Evolutionary conservation across 2,888 invertebrate species (phyloP).

Genomic region (Scaptomyza flava): DNA sequence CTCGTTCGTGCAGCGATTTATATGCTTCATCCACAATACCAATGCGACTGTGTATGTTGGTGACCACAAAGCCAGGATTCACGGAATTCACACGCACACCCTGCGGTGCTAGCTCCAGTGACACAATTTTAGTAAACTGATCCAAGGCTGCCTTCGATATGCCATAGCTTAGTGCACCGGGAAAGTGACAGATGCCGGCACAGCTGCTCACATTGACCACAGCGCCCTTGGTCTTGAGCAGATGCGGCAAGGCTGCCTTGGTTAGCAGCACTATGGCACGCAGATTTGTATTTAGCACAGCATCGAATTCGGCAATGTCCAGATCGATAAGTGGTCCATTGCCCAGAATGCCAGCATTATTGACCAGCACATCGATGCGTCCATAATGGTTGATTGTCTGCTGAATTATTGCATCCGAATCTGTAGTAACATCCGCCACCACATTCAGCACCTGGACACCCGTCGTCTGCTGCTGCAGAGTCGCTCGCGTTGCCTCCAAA

Average conservation of each 20-base stretch:
- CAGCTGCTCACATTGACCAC: conserved; percentile 98
- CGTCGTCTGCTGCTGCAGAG: conserved; percentile 58
- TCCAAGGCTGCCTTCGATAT: conserved; percentile 97
- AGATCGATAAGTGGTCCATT: conserved; percentile 92
- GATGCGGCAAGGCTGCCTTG: conserved; percentile 92
- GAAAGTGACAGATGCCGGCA: conserved; percentile 93
- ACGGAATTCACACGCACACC: conserved; percentile 95
- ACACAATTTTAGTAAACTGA: conserved; percentile 94
- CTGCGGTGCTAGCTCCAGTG: conserved; percentile 91
- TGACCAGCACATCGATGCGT: conserved; percentile 90
- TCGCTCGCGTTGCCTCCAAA: conserved; percentile 86
- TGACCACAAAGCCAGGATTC: conserved; percentile 95
- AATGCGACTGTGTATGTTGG: conserved; percentile 91
- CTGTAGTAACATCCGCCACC: conserved; percentile 87
- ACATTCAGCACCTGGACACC: conserved; percentile 83
- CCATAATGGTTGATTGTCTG: conserved; percentile 88
- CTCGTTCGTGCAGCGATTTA: conserved; percentile 90
- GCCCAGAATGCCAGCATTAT: conserved; percentile 93
- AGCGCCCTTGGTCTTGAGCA: conserved; percentile 91
- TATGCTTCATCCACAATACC: conserved; percentile 92
- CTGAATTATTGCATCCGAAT: conserved; percentile 88
- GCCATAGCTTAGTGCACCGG: conserved; percentile 94
- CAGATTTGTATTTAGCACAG: conserved; percentile 93
- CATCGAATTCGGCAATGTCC: conserved; percentile 92
- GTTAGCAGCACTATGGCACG: conserved; percentile 91